Conservation (phyloP, 2,113 vertebrate species). For the Taxidea taxus region DNA sequence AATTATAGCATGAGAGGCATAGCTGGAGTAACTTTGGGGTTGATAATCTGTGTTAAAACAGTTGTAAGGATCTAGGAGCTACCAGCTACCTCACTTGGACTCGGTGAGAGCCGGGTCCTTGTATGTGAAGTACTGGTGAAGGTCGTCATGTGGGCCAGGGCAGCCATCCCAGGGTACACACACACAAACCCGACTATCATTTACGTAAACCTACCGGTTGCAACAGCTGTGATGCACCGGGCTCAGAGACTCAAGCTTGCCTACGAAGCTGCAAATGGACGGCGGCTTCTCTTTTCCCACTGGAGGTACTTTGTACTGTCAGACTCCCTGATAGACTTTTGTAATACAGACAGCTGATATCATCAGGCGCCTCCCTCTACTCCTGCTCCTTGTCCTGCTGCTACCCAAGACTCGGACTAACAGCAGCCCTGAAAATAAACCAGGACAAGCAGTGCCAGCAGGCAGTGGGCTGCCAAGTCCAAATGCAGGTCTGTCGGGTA, state of each 20-base stretch:
- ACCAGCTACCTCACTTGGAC: neutral
- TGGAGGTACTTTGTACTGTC: neutral
- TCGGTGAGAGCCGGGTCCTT: neutral
- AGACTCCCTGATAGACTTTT: neutral
- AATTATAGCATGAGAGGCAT: neutral
- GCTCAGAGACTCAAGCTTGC: neutral
- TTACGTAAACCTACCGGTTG: neutral
- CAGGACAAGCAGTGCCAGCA: constrained; percentile 22
- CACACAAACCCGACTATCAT: neutral
- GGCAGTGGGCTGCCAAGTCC: neutral
- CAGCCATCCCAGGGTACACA: neutral
- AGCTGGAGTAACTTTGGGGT: neutral
- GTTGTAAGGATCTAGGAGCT: neutral
- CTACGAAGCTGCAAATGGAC: neutral
- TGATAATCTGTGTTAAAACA: neutral
- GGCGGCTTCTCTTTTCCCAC: neutral
- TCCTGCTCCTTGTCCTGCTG: constrained; percentile 31
- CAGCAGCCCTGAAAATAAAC: constrained; percentile 34
- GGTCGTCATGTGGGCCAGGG: neutral
- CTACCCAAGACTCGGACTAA: constrained; percentile 22
- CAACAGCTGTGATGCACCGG: neutral
- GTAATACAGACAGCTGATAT: neutral
- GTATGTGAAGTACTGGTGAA: neutral
- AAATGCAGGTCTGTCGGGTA: neutral
- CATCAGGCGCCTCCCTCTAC: neutral